phyloP scores from a whole-genome alignment of 2,797 vertebrate species.

The Pseudocheirus occidentalis region DNA sequence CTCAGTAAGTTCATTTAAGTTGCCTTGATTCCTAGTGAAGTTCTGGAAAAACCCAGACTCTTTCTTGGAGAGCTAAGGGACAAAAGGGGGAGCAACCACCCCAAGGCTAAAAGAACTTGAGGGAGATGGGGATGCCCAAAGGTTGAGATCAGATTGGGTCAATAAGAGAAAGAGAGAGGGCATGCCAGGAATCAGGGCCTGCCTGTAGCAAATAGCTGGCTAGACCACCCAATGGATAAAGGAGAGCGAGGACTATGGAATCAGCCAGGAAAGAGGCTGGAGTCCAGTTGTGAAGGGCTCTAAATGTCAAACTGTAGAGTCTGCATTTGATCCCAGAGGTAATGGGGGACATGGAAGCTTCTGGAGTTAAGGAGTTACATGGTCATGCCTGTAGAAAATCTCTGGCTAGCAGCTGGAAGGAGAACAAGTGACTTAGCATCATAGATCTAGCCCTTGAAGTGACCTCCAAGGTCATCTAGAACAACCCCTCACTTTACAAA shows the following conservation, averaged over 20 bases:
- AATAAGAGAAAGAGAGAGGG: background rate
- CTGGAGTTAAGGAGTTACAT: background rate
- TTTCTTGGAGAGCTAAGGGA: background rate
- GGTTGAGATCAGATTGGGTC: background rate
- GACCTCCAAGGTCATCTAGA: background rate
- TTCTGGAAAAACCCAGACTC: background rate
- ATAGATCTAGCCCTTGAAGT: background rate
- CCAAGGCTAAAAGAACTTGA: background rate
- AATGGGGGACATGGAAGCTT: background rate
- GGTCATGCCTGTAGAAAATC: background rate
- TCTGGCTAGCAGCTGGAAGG: background rate
- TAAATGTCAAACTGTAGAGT: background rate
- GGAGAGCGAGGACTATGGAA: background rate
- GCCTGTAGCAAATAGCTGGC: background rate
- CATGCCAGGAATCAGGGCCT: too few relatives aligned
- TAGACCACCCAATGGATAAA: background rate
- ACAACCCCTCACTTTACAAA: background rate
- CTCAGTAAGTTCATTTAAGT: background rate
- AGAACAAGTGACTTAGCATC: background rate
- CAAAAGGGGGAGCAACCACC: background rate
- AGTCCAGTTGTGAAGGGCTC: too few relatives aligned
- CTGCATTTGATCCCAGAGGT: background rate
- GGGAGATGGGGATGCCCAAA: background rate
- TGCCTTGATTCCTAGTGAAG: background rate
- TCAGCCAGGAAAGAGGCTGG: too few relatives aligned